Conservation (phyloP, 2,888 invertebrate genomes). For the Phaonia tiefii region DNA sequence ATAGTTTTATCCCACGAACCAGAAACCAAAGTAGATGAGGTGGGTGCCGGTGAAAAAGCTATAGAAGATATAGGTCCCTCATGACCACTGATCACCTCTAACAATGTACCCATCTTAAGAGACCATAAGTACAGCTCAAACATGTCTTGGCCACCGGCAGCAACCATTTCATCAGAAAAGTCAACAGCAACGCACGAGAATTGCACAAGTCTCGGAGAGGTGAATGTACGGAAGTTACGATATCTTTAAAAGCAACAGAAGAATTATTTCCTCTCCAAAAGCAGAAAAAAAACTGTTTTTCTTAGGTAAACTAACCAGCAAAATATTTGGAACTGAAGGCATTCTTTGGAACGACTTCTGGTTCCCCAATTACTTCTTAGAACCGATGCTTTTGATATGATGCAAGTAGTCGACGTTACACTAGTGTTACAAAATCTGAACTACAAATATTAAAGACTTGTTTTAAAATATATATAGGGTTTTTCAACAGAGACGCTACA, state of each 20-base stretch:
- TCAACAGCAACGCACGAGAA: constrained; percentile 95
- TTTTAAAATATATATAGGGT: too few relatives aligned
- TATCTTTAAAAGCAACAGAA: constrained; percentile 84
- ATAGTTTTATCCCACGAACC: constrained; percentile 97
- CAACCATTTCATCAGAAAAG: constrained; percentile 93
- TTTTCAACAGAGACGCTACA: too few relatives aligned
- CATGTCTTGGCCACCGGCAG: constrained; percentile 96
- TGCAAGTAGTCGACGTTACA: too few relatives aligned
- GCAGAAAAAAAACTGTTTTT: too few relatives aligned
- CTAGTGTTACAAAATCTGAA: too few relatives aligned
- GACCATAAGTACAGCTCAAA: constrained; percentile 99
- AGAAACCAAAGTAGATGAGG: constrained; percentile 90
- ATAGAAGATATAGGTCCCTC: constrained; percentile 94
- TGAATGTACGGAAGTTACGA: constrained; percentile 98
- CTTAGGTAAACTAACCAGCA: too few relatives aligned
- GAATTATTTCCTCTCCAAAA: too few relatives aligned
- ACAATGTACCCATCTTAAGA: constrained; percentile 92
- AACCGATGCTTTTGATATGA: too few relatives aligned
- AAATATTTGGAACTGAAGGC: too few relatives aligned
- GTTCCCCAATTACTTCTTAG: too few relatives aligned
- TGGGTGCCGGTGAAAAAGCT: constrained; percentile 87
- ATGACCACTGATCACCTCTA: constrained; percentile 96
- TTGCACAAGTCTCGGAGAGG: constrained; percentile 94
- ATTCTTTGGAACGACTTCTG: too few relatives aligned
- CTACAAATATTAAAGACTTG: too few relatives aligned